Evolutionary conservation across 1,140 invertebrate genomes (phyloP), one percentile per base, ranked within the genome.

Genomic region (Neocloeon triangulifer): DNA sequence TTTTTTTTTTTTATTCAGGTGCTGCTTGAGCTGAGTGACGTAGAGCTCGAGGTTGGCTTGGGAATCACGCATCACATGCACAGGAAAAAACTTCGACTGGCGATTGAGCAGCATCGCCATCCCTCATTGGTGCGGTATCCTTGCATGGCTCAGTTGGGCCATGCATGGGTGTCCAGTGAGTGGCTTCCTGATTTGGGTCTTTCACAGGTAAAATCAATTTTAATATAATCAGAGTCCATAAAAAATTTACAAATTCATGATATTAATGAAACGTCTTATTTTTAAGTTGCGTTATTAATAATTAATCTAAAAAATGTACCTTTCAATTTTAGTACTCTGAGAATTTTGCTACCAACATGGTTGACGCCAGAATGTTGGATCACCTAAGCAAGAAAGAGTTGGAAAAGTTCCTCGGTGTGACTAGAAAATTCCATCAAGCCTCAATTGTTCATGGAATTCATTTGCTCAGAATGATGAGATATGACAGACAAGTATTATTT

Each of bases 391-490:
- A 88, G 54, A 89, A 91, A 49, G 85, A 94, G 47, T 56, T 92
- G 39, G 85, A 92, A 51, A 91, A 91, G 50, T 73, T 84, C 47
- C 63, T 94, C 9, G 75, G 75, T 1, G 78, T 91, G 5, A 84
- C 79, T 18, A 62, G 81, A 30, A 91, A 89, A 51, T 88, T 88
- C 52, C 84, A 89, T 56, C 81, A 89, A 55, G 78, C 81, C 4
- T 86, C 81, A 42, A 80, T 94, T 41, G 77, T 89, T 22, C 82
- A 91, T 46, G 85, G 72, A 25, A 84, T 94, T 41, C 82, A 91
- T 57, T 59, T 94, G 36, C 61, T 94, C 34, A 64, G 82, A 36
- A 79, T 88, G 56, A 69, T 91, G 50, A 82, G 82, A 47, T 94
- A 88, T 46, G 85, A 94, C 56, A 66, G 81, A 54, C 78, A 85